Evolutionary conservation across 2,113 vertebrate species (phyloP).

Genomic region (Monarcha castaneiventris): DNA sequence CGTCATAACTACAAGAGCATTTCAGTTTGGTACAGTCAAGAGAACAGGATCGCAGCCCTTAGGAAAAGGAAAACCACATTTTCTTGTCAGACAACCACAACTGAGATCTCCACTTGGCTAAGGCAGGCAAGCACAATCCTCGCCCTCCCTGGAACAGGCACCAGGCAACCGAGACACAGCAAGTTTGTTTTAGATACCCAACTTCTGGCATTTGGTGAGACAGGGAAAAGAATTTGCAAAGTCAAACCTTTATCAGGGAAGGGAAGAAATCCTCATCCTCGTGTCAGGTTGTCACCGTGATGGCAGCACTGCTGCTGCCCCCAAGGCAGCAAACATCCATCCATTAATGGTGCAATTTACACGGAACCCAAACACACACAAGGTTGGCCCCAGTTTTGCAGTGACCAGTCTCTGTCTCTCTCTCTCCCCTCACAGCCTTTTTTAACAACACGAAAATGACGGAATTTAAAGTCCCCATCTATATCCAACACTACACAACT

Average conservation of each 20-base stretch:
- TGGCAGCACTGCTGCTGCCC: neutral
- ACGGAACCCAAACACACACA: neutral
- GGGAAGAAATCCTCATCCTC: neutral
- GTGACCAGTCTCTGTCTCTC: neutral
- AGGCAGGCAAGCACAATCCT: neutral
- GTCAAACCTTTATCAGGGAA: neutral
- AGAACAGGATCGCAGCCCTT: neutral
- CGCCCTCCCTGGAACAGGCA: neutral
- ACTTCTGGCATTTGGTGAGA: neutral
- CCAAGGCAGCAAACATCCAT: neutral
- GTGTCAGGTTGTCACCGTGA: neutral
- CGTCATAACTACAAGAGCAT: neutral
- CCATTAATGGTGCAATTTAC: neutral
- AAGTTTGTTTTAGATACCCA: neutral
- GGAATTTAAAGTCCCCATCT: neutral
- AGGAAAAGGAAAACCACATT: constrained; percentile 35
- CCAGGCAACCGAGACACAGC: rapidly evolving
- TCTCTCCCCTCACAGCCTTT: neutral
- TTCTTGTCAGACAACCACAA: constrained; percentile 32
- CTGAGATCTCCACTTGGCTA: neutral
- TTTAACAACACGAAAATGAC: neutral
- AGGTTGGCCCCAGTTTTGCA: neutral
- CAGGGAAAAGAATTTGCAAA: neutral
- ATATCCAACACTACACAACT: neutral
- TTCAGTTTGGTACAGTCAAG: neutral